Percentiles rank a stretch among this genome's conserved stretches.
These are phyloP conservation scores for Acronicta alni DNA, from an alignment of 2,888 invertebrate species.

Conservation along the genomic window DNA sequence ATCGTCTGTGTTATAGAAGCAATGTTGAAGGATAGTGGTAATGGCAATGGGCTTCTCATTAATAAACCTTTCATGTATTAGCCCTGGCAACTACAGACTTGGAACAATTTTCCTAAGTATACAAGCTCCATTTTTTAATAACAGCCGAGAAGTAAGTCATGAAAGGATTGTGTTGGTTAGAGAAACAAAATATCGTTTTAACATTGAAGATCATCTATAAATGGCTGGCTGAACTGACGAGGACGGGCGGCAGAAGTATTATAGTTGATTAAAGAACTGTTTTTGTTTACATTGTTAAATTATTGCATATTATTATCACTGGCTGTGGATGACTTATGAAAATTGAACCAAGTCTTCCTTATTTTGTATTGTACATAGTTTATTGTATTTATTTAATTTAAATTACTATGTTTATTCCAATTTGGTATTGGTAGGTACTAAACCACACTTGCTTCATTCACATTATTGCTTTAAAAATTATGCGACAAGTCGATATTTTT, in stretches of 20 bases:
- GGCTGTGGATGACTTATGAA: slow-evolving; percentile 4
- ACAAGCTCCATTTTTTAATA: no score
- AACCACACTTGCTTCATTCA: neutral
- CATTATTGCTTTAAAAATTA: neutral
- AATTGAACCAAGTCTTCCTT: slow-evolving; percentile 14
- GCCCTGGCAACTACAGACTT: slow-evolving; percentile 10
- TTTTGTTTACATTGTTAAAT: neutral
- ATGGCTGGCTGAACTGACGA: no score
- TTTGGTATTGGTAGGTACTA: slow-evolving; percentile 1
- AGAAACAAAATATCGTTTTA: no score
- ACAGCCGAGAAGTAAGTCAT: no score
- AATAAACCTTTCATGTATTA: slow-evolving; percentile 13
- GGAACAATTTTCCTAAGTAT: slow-evolving; percentile 20
- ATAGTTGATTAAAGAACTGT: no score
- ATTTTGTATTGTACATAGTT: slow-evolving; percentile 46
- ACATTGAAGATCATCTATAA: no score
- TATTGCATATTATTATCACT: neutral
- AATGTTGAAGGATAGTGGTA: neutral
- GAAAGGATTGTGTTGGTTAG: no score
- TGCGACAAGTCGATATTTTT: no score
- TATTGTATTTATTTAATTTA: slow-evolving; percentile 38
- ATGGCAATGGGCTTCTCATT: slow-evolving; percentile 10
- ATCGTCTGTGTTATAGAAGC: slow-evolving; percentile 5
- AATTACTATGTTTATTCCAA: slow-evolving; percentile 15
- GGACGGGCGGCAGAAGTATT: no score